Conservation (phyloP, 2,888 invertebrate genomes). For the Salticus scenicus region DNA sequence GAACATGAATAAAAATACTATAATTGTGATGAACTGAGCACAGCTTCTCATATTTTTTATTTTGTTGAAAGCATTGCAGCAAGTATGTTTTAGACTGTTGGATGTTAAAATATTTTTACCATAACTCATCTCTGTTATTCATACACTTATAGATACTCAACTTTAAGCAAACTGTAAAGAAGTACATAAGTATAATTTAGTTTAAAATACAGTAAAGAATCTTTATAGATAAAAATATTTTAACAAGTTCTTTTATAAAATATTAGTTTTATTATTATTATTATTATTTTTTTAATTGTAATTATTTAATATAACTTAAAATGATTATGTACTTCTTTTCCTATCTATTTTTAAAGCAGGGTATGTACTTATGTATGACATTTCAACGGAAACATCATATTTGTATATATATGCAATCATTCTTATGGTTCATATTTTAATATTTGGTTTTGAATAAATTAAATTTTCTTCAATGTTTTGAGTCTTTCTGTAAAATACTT, state of each 20-base stretch:
- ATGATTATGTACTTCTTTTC: too few relatives aligned
- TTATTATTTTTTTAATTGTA: too few relatives aligned
- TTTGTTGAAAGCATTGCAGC: background rate
- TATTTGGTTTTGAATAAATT: conserved; percentile 12
- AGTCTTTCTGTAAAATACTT: too few relatives aligned
- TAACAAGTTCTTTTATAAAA: too few relatives aligned
- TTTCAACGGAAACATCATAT: background rate
- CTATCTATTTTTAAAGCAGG: background rate
- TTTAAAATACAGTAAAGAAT: too few relatives aligned
- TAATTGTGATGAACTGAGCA: background rate
- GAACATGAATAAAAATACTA: background rate
- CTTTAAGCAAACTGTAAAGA: background rate
- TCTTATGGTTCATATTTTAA: conserved; percentile 9
- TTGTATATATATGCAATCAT: background rate
- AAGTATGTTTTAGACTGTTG: conserved; percentile 1
- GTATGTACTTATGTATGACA: background rate
- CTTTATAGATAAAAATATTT: too few relatives aligned
- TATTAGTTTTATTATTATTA: too few relatives aligned
- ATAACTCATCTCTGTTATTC: background rate
- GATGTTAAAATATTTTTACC: conserved; percentile 9
- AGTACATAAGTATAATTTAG: too few relatives aligned
- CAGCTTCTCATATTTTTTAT: background rate
- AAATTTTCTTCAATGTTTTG: background rate
- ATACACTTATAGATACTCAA: background rate
- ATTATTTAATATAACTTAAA: too few relatives aligned